Conservation (phyloP, 2,797 vertebrate species). For the Pampus argenteus region DNA sequence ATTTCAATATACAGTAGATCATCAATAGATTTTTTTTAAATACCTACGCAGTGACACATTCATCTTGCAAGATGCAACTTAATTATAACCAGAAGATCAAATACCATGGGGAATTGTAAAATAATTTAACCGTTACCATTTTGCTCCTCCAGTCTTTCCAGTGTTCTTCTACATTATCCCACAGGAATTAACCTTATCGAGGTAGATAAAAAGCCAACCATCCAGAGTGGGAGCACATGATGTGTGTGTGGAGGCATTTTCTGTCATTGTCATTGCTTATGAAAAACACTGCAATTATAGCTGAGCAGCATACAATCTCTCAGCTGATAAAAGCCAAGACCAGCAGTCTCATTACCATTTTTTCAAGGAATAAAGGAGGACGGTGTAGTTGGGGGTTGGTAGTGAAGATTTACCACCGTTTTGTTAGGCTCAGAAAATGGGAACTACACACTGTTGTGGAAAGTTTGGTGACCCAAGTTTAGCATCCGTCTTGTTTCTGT, state of each 20-base stretch:
- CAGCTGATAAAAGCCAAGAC: constrained; percentile 37
- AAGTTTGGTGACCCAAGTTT: constrained; percentile 17
- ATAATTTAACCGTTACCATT: neutral
- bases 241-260: constrained; percentile 17
- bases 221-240: neutral
- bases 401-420: constrained; percentile 16
- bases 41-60: neutral
- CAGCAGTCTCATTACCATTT: constrained; percentile 32
- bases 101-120: neutral
- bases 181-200: constrained; percentile 25
- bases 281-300: constrained; percentile 53
- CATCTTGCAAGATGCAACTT: constrained; percentile 1
- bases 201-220: constrained; percentile 28
- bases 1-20: neutral
- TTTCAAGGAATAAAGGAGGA: constrained; percentile 39
- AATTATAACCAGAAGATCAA: neutral
- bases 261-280: constrained; percentile 31
- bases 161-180: neutral
- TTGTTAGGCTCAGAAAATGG: constrained; percentile 20
- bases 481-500: constrained; percentile 23
- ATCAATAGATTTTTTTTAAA: neutral
- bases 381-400: constrained; percentile 1
- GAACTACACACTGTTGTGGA: neutral
- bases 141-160: neutral
- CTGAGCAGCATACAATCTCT: constrained; percentile 31